A percentile compares a stretch with the other conserved stretches of the same genome.
Conservation (phyloP, 2,797 vertebrate genomes). For the Choloepus didactylus region DNA sequence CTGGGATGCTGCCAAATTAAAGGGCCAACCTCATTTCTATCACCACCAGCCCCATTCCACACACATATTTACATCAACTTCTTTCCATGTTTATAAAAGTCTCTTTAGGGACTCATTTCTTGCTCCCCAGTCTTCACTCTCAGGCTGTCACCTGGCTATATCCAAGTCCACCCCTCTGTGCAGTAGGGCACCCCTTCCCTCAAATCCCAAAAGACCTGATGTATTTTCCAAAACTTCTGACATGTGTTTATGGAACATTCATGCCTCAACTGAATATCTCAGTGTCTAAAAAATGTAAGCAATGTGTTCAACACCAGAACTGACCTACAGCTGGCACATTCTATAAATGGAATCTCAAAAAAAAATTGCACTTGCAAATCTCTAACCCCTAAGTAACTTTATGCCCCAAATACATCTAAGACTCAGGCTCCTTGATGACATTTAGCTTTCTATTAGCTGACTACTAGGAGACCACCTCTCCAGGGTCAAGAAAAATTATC, state of each 20-base stretch:
- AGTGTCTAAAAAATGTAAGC: conserved; percentile 72
- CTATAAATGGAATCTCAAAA: conserved; percentile 85
- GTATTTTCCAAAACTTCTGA: not conserved
- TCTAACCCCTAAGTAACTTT: conserved; percentile 89
- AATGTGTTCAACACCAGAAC: conserved; percentile 63
- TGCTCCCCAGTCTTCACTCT: not conserved
- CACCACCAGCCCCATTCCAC: not conserved
- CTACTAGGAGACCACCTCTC: conserved; percentile 80
- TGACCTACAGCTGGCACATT: conserved; percentile 77
- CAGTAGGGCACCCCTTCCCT: not conserved
- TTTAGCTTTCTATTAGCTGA: conserved; percentile 75
- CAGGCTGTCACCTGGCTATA: not conserved
- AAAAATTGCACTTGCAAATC: conserved; percentile 85
- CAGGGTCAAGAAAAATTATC: conserved; percentile 62
- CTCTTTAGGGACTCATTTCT: not conserved
- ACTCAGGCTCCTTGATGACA: conserved; percentile 80
- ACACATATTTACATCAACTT: not conserved
- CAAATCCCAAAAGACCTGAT: not conserved
- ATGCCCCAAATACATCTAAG: conserved; percentile 89
- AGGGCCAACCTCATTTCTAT: not conserved
- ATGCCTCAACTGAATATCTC: conserved; percentile 73
- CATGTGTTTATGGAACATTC: not conserved
- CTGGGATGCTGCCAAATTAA: not conserved
- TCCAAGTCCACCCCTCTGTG: too few relatives aligned
- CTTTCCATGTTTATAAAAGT: not conserved